Conservation (phyloP, 1,140 invertebrate genomes). For the Lysiphlebus fabarum region DNA sequence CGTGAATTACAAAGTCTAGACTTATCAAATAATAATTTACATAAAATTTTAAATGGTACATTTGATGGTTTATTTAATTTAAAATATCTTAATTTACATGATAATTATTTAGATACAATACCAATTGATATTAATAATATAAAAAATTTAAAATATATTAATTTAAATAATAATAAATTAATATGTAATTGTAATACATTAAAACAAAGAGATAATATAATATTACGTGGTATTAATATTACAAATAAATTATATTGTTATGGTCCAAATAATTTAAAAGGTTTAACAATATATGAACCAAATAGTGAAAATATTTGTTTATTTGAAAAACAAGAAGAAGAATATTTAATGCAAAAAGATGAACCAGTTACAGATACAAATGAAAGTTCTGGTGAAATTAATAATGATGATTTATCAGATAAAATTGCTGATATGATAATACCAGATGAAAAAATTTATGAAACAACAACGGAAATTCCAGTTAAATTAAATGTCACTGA, state of each 20-base stretch:
- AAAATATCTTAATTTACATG: constrained; percentile 36
- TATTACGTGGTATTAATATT: constrained; percentile 34
- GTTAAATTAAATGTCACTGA: neutral
- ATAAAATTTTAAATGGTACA: constrained; percentile 31
- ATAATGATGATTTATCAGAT: constrained; percentile 14
- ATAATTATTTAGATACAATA: constrained; percentile 38
- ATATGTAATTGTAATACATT: constrained; percentile 57
- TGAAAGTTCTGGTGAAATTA: constrained; percentile 24
- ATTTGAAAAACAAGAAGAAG: constrained; percentile 40
- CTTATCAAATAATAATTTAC: constrained; percentile 42
- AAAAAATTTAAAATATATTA: constrained; percentile 61
- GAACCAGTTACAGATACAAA: constrained; percentile 1
- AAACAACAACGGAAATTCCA: neutral
- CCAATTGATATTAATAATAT: constrained; percentile 48
- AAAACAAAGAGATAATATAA: constrained; percentile 36
- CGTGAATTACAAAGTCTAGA: constrained; percentile 36
- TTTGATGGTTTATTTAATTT: constrained; percentile 38
- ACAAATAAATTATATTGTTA: constrained; percentile 39
- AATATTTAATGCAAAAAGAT: constrained; percentile 45
- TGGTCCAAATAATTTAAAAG: constrained; percentile 35
- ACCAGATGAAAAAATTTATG: neutral
- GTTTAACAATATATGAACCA: constrained; percentile 32
- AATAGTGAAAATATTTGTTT: constrained; percentile 34
- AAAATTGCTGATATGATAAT: constrained; percentile 12
- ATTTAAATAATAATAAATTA: constrained; percentile 64